Evolutionary conservation across 2,113 vertebrate species (phyloP).

Genomic region (Nothocercus julius): DNA sequence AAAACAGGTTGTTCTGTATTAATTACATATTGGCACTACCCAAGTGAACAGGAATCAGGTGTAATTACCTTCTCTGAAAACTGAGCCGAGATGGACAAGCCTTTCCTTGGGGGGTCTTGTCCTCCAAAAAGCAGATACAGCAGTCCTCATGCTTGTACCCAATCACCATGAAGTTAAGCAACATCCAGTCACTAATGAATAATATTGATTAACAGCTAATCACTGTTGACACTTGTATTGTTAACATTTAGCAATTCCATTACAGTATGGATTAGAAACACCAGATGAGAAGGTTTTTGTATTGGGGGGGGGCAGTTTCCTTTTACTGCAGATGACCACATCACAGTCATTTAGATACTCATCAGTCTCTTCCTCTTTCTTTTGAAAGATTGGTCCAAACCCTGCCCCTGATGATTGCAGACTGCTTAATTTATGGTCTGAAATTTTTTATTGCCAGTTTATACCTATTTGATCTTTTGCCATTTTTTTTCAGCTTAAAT

Average conservation of each 20-base stretch:
- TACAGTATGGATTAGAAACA: background rate
- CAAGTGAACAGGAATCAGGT: background rate
- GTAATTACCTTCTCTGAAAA: background rate
- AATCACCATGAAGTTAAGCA: background rate
- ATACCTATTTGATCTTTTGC: background rate
- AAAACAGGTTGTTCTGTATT: background rate
- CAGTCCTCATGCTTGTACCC: background rate
- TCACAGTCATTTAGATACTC: background rate
- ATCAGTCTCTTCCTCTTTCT: background rate
- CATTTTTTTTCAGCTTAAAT: slow-evolving; percentile 1
- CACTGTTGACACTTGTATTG: background rate
- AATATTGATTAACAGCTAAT: background rate
- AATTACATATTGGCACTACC: background rate
- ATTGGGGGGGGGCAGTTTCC: background rate
- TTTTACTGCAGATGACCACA: background rate
- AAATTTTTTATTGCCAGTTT: background rate
- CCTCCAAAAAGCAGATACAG: background rate
- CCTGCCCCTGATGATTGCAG: background rate
- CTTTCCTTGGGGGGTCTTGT: background rate
- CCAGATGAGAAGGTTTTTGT: background rate
- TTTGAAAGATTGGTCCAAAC: background rate
- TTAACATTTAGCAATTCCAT: background rate
- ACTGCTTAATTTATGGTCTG: background rate
- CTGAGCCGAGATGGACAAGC: background rate
- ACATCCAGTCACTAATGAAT: background rate